Percentiles rank a stretch among this genome's conserved stretches.
Conservation (phyloP, 2,113 vertebrate species). For the Megaleporinus macrocephalus region DNA sequence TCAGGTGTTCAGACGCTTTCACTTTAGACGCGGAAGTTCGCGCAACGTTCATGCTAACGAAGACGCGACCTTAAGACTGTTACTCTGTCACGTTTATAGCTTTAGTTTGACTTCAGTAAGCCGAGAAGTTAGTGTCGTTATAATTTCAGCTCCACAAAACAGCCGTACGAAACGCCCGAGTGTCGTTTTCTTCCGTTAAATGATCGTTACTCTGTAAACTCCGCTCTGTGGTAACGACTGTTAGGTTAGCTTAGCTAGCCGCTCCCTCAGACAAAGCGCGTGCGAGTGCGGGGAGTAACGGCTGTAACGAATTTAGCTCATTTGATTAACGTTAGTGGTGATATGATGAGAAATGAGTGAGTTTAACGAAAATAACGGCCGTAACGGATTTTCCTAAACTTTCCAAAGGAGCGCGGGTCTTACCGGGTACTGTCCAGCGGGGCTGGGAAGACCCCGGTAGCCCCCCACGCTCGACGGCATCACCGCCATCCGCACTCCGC, state of each 20-base stretch:
- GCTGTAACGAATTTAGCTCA: background rate
- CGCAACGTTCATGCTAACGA: background rate
- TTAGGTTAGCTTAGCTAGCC: background rate
- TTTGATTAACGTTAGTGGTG: background rate
- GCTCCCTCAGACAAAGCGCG: background rate
- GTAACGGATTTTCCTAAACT: background rate
- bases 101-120: too few species aligned
- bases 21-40: background rate
- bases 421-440: conserved; percentile 74
- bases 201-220: too few species aligned
- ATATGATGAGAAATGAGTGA: too few species aligned
- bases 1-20: background rate
- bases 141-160: background rate
- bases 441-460: conserved; percentile 70
- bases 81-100: too few species aligned
- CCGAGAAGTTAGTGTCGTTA: too few species aligned
- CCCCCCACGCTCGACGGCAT: conserved; percentile 69
- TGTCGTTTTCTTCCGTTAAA: background rate
- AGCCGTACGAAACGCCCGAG: accelerated
- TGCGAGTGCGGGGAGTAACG: background rate
- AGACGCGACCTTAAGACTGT: background rate
- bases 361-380: background rate
- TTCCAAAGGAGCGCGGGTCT: background rate
- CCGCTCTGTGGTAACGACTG: too few species aligned
- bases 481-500: conserved; percentile 72